These are phyloP conservation scores for Sinocyclocheilus rhinocerous DNA, from an alignment of 2,113 vertebrate species.

Conservation along the genomic window DNA sequence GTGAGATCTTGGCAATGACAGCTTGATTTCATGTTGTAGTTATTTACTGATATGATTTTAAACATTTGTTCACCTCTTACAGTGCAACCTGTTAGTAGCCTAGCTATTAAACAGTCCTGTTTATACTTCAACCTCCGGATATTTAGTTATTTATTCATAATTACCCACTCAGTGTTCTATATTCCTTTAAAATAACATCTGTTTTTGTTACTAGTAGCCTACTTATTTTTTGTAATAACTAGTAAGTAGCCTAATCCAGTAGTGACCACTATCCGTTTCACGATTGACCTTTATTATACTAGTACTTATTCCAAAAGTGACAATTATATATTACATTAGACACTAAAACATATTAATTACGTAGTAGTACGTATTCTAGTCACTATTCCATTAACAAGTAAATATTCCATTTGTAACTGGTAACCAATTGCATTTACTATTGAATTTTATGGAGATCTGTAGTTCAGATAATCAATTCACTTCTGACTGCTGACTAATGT, in stretches of 20 bases:
- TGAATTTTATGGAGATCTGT: not conserved
- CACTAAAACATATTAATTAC: not conserved
- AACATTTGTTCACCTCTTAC: not conserved
- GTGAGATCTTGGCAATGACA: not conserved
- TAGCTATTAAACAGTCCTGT: not conserved
- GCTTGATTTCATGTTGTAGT: not conserved
- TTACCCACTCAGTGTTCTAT: not conserved
- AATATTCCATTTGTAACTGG: not conserved
- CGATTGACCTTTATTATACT: not conserved
- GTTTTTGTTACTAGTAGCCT: not conserved
- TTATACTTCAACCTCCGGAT: not conserved
- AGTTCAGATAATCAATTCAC: not conserved
- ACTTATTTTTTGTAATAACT: not conserved
- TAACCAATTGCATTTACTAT: not conserved
- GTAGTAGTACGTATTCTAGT: not conserved
- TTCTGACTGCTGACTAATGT: not conserved
- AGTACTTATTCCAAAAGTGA: not conserved
- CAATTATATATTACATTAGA: not conserved
- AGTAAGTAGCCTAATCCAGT: not conserved
- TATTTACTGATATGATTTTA: not conserved
- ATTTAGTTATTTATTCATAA: not conserved
- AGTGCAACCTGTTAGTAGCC: not conserved
- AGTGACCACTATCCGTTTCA: not conserved
- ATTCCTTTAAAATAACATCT: not conserved
- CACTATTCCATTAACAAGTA: not conserved